phyloP scores from a whole-genome alignment of 1,140 invertebrate species.

The Papilio aristodemus region DNA sequence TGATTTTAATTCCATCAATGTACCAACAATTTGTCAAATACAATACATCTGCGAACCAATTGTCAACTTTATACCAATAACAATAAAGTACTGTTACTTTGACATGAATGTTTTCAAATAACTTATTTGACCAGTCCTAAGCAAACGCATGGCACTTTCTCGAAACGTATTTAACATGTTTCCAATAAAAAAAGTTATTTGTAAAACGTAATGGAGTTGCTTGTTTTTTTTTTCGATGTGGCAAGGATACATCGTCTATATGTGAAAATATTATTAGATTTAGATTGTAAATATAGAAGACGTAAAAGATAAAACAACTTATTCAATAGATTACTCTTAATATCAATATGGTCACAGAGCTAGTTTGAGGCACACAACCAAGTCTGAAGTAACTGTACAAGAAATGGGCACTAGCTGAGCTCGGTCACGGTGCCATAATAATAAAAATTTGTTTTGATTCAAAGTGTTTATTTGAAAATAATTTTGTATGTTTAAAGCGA shows the following conservation, averaged over 20 bases:
- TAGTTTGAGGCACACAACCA: too few relatives aligned
- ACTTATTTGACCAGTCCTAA: conserved; percentile 42
- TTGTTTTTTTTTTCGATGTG: conserved; percentile 15
- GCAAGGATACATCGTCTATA: neutral
- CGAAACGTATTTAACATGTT: conserved; percentile 38
- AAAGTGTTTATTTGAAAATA: too few relatives aligned
- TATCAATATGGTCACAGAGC: too few relatives aligned
- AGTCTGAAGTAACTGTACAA: too few relatives aligned
- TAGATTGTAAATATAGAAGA: too few relatives aligned
- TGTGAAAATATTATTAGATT: too few relatives aligned
- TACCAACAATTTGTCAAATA: conserved; percentile 33
- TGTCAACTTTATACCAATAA: neutral
- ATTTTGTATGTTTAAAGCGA: too few relatives aligned
- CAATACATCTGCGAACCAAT: neutral
- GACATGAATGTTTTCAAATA: neutral
- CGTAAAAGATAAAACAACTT: too few relatives aligned
- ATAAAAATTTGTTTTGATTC: too few relatives aligned
- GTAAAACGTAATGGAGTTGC: conserved; percentile 38
- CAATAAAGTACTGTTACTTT: neutral
- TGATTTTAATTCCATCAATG: conserved; percentile 42
- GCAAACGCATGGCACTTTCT: conserved; percentile 37
- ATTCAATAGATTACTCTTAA: too few relatives aligned
- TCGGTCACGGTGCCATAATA: too few relatives aligned
- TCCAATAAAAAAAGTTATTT: conserved; percentile 42
- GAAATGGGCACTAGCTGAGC: too few relatives aligned